A percentile compares a stretch with the other conserved stretches of the same genome.
phyloP scores from a whole-genome alignment of 1,140 invertebrate species.

The Tenebrio molitor region DNA sequence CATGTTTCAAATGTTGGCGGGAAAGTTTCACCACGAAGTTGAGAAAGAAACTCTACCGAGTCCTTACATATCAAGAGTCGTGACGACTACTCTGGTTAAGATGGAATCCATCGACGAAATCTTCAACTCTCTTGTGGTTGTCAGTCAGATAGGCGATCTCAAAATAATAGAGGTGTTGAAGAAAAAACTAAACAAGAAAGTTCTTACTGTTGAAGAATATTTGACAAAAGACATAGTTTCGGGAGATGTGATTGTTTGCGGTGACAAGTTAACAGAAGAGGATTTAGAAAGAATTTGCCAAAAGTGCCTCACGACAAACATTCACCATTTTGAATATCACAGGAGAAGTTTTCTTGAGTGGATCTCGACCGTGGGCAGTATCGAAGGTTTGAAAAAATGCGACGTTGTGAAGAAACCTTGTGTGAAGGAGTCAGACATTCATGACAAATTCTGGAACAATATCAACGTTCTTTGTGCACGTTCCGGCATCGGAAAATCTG shows the following conservation, averaged over 20 bases:
- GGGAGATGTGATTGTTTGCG: too few relatives aligned
- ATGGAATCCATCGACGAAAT: not conserved
- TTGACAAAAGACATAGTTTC: too few relatives aligned
- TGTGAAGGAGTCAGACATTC: not conserved
- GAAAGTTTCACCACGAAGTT: not conserved
- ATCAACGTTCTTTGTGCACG: not conserved
- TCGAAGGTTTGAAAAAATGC: not conserved
- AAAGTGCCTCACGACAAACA: not conserved
- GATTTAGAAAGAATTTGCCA: not conserved
- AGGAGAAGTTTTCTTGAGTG: not conserved
- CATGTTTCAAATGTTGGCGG: not conserved
- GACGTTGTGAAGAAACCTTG: not conserved
- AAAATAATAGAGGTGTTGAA: not conserved
- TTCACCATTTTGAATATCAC: not conserved
- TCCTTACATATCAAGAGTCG: not conserved
- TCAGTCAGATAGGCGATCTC: not conserved
- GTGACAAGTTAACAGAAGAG: not conserved
- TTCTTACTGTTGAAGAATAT: too few relatives aligned
- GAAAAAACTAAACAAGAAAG: not conserved
- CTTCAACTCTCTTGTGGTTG: not conserved
- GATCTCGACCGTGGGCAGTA: not conserved
- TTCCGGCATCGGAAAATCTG: not conserved
- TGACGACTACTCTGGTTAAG: not conserved
- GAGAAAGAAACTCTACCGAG: not conserved
- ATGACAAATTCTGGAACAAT: not conserved